Evolutionary conservation across 2,888 invertebrate species (phyloP), one percentile per base, ranked within the genome.

Genomic region (Endomychus coccineus): DNA sequence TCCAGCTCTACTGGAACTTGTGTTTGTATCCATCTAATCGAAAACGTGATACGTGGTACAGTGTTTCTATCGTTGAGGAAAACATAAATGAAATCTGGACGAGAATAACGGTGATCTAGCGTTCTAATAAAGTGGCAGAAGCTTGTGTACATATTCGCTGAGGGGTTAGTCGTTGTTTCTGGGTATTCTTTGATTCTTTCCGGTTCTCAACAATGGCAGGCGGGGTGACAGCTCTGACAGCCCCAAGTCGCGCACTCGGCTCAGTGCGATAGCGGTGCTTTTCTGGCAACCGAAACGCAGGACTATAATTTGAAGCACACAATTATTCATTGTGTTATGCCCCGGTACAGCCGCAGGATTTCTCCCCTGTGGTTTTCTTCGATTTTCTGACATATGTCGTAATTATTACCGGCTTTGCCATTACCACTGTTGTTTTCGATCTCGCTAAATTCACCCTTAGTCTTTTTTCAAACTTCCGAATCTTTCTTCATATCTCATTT

Each of bases 361-460:
- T 55, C 56, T 57, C 60, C 61, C 60, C 59, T 57, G 58, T 51
- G 61, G 57, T 59, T 59, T 59, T 56, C 57, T 58, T 54, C 56
- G 55, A 59, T 59, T 59, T 59, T 55, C 58, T 54, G 55, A 55
- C 61, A 61, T 61, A 61, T 61, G 61, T 58, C 58, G 56, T 58
- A 56, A 59, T 61, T 59, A 58, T 39, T 39, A 33, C 46, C 50
- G 47, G 42, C 42, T 47, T 37, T 38, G 41, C 41, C 38, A 36
- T 43, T 43, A 41, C 45, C 42, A 15, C 42, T 39, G 44, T 43
- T 43, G 43, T 44, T 38, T 39, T 42, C 44, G 45, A 52, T 47
- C 45, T 50, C 52, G 51, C 51, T 42, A 14, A 16, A 24, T 19
- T 29, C 36, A 30, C 31, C 25, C 31, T 9, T 22, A 14, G 5